Percentiles rank a stretch among this genome's conserved stretches.
Evolutionary conservation across 2,113 vertebrate genomes (phyloP).

Genomic region (Melanerpes aurifrons): DNA sequence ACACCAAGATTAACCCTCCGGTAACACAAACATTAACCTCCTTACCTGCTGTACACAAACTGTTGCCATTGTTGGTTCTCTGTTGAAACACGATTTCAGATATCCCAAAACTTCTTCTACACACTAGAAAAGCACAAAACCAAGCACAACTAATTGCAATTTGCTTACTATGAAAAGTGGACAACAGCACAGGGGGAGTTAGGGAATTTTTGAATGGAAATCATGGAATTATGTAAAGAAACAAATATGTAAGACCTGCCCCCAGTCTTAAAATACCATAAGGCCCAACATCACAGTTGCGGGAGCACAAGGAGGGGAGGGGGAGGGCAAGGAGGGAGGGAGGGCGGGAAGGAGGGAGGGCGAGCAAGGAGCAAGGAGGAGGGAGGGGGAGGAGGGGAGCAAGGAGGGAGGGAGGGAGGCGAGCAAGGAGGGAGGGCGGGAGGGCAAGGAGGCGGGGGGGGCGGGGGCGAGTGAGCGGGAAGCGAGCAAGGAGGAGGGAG

Average conservation of each 20-base stretch:
- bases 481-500: too few species aligned
- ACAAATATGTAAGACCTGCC: neutral
- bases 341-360: too few species aligned
- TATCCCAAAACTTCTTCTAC: conserved; percentile 97
- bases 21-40: neutral
- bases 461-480: too few species aligned
- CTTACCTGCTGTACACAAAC: conserved; percentile 97
- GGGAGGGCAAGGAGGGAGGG: too few species aligned
- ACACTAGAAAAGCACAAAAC: conserved; percentile 77
- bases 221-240: neutral
- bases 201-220: neutral
- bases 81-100: conserved; percentile 93
- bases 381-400: too few species aligned
- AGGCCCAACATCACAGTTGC: neutral
- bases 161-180: neutral
- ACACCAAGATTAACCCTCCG: neutral
- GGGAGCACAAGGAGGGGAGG: neutral
- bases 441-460: too few species aligned
- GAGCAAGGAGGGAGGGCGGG: too few species aligned
- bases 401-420: too few species aligned
- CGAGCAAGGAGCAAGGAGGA: too few species aligned
- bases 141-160: neutral
- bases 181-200: neutral
- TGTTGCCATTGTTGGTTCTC: conserved; percentile 94
- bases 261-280: neutral